phyloP scores from a whole-genome alignment of 2,113 vertebrate species.

The Rhipidura dahli region DNA sequence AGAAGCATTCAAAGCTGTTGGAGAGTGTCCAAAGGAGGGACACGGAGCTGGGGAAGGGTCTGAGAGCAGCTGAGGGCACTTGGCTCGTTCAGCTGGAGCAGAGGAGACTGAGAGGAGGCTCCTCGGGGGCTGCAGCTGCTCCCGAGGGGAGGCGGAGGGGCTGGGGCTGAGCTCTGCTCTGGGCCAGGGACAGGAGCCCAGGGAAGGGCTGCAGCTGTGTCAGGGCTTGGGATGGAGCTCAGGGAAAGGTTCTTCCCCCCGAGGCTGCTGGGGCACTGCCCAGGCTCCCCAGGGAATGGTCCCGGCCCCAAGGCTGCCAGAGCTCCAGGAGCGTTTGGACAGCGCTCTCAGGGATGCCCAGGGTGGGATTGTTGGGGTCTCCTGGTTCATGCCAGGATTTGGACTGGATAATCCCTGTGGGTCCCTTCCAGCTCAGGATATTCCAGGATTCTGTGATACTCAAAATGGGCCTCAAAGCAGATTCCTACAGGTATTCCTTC shows the following conservation, averaged over 20 bases:
- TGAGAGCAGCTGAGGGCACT: too few species aligned
- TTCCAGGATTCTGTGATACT: background rate
- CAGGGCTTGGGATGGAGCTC: background rate
- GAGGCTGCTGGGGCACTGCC: background rate
- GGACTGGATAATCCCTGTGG: accelerated
- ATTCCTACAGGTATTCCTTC: background rate
- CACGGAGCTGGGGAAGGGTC: too few species aligned
- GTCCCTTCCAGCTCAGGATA: accelerated
- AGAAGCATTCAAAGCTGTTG: background rate
- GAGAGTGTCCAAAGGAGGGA: too few species aligned
- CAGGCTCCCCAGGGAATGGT: background rate
- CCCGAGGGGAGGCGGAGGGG: too few species aligned
- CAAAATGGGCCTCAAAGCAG: background rate
- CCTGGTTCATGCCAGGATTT: accelerated
- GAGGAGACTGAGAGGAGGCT: too few species aligned
- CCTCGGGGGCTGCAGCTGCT: too few species aligned
- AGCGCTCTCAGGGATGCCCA: background rate
- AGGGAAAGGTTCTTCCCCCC: background rate
- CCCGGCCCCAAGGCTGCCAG: background rate
- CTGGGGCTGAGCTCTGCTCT: background rate
- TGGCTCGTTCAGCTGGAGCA: too few species aligned
- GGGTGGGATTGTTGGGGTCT: background rate
- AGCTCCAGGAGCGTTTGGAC: background rate
- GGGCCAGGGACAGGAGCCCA: background rate
- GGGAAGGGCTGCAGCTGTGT: background rate